Base-by-base conservation (phyloP, 2,888 invertebrate species). In the Chalcosyrphus nemorum region DNA sequence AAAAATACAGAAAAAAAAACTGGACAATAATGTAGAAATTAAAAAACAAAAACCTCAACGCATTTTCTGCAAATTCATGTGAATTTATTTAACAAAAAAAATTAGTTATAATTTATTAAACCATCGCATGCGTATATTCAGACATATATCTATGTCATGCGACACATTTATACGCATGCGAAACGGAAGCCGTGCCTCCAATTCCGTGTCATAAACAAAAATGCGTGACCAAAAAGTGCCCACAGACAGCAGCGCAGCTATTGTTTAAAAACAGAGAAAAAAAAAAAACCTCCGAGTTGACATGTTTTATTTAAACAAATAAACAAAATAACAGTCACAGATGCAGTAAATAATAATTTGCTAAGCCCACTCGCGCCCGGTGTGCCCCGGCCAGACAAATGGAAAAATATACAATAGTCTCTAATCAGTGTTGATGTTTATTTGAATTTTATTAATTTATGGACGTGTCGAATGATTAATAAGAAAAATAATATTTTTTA, bases 151-250 rank as follows among this genome's bases (percentile, higher is more conserved):
- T 72, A 29, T 52, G 38, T 9, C 24, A 38, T 13, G 2, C n/a
- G n/a, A n/a, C 13, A 38, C 4, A 29, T 32, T 2, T n/a, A 13
- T 5, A 71, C 70, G 47, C 72, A 61, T 54, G 41, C 38, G 17
- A 54, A 56, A 43, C 54, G 29, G 21, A 35, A 63, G 54, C 63
- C 72, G 63, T 63, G 63, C 50, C 59, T 59, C 24, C 41, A 27
- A 56, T 27, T 54, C 21, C 4, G 11, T 63, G 9, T 13, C 13
- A 15, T 13, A 41, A 52, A 38, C n/a, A 24, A 59, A 43, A 59
- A 59, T 27, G 52, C 52, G 52, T 52, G 52, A 52, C 52, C 13
- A 47, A 70, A 59, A 59, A 54, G 17, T 24, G 29, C 24, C 43
- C n/a, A 59, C n/a, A 32, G 1, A 19, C 35, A n/a, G n/a, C n/a